Conservation (phyloP, 2,113 vertebrate genomes). For the Platanista minor region DNA sequence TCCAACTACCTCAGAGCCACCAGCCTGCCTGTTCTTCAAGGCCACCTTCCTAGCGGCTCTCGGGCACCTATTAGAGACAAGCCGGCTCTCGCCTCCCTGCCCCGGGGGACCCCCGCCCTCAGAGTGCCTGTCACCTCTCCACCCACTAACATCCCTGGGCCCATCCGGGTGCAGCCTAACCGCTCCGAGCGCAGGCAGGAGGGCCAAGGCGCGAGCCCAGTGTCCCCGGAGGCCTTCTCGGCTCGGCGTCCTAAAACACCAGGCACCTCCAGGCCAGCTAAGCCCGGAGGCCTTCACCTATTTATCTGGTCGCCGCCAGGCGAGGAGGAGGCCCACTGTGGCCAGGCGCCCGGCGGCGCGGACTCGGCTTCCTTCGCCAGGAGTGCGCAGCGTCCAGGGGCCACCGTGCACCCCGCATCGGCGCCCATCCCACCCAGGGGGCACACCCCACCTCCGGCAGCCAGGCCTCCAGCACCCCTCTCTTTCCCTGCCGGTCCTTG, state of each 20-base stretch:
- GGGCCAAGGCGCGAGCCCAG: neutral
- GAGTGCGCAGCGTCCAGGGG: neutral
- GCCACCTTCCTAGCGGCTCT: neutral
- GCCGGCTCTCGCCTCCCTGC: neutral
- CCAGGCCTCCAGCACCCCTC: neutral
- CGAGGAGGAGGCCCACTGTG: neutral
- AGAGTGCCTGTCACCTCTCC: constrained; percentile 19
- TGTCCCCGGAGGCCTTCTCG: neutral
- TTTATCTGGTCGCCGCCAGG: constrained; percentile 21
- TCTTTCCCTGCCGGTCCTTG: neutral
- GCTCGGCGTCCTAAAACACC: neutral
- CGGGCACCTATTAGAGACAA: neutral
- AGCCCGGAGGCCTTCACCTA: neutral
- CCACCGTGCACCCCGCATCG: neutral
- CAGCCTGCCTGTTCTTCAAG: neutral
- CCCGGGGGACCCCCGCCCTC: neutral
- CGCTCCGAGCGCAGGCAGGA: neutral
- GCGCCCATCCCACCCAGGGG: too few relatives aligned
- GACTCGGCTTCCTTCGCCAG: neutral
- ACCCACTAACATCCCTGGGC: neutral
- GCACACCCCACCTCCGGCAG: accelerated
- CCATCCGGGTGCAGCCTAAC: neutral
- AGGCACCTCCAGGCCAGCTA: neutral
- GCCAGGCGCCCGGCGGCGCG: neutral
- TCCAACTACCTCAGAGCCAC: neutral